Conservation (phyloP, 2,113 vertebrate species). For the Gorilla gorilla region DNA sequence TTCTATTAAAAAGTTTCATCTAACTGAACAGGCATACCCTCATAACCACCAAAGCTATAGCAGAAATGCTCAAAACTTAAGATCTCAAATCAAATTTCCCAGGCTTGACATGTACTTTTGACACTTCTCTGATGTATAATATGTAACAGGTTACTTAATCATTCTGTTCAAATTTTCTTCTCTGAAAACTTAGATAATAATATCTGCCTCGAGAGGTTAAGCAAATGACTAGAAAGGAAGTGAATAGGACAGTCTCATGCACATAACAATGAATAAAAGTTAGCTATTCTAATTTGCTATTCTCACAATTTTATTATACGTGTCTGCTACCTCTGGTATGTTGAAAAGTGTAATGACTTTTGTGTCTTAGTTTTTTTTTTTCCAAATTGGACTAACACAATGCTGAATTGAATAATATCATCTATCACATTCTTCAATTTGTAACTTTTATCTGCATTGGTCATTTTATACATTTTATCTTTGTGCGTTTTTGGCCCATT, state of each 20-base stretch:
- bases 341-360: neutral
- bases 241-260: neutral
- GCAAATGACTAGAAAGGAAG: neutral
- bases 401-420: neutral
- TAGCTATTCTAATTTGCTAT: neutral
- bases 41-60: neutral
- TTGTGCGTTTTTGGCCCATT: neutral
- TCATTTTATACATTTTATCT: neutral
- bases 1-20: neutral
- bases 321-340: neutral
- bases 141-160: neutral
- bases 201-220: neutral
- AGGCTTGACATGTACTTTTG: neutral
- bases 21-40: neutral
- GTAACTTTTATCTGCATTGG: neutral
- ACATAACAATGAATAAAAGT: neutral
- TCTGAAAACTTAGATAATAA: neutral
- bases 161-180: neutral
- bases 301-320: neutral
- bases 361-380: neutral
- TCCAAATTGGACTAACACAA: neutral
- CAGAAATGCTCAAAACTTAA: neutral
- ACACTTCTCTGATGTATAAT: neutral
- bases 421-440: neutral
- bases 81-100: neutral